A percentile compares a stretch with the other conserved stretches of the same genome.
These are phyloP conservation scores for Macaria notata DNA, from an alignment of 2,888 invertebrate species.

Conservation along the genomic window DNA sequence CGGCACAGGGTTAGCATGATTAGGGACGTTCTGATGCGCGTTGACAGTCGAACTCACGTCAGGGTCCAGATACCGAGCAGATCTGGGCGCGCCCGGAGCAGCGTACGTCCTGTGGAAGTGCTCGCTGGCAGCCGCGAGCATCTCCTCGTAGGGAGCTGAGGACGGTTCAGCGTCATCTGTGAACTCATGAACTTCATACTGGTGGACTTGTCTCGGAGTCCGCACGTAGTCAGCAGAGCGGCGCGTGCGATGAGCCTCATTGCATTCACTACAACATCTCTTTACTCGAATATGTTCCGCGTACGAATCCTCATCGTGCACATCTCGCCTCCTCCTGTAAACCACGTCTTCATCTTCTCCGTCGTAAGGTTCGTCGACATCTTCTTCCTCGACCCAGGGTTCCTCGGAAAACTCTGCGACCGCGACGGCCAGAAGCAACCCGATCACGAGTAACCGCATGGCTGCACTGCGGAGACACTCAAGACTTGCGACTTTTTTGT, in stretches of 20 bases:
- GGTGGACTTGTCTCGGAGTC: constrained; percentile 61
- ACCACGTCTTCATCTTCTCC: constrained; percentile 58
- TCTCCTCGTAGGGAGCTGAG: constrained; percentile 67
- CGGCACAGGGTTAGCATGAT: constrained; percentile 1
- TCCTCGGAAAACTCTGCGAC: constrained; percentile 46
- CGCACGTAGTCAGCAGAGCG: constrained; percentile 49
- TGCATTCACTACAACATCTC: constrained; percentile 51
- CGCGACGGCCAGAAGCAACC: constrained; percentile 52
- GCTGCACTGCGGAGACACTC: constrained; percentile 47
- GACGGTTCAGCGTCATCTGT: constrained; percentile 53
- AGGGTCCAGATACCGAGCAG: constrained; percentile 31
- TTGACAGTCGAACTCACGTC: constrained; percentile 27
- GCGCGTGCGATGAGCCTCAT: constrained; percentile 38
- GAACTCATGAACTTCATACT: constrained; percentile 70
- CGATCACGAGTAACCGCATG: constrained; percentile 57
- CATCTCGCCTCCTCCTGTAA: constrained; percentile 47
- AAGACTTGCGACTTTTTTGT: constrained; percentile 56
- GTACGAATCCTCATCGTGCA: constrained; percentile 50
- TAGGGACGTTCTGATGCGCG: constrained; percentile 13
- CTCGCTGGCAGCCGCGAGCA: constrained; percentile 72
- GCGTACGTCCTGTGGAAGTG: constrained; percentile 68
- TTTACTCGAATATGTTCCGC: constrained; percentile 63
- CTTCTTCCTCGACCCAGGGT: constrained; percentile 28
- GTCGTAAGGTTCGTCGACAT: constrained; percentile 55
- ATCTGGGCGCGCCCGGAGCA: constrained; percentile 33